A percentile compares a stretch with the other conserved stretches of the same genome.
phyloP scores from a whole-genome alignment of 2,113 vertebrate species.

The Bubo bubo region DNA sequence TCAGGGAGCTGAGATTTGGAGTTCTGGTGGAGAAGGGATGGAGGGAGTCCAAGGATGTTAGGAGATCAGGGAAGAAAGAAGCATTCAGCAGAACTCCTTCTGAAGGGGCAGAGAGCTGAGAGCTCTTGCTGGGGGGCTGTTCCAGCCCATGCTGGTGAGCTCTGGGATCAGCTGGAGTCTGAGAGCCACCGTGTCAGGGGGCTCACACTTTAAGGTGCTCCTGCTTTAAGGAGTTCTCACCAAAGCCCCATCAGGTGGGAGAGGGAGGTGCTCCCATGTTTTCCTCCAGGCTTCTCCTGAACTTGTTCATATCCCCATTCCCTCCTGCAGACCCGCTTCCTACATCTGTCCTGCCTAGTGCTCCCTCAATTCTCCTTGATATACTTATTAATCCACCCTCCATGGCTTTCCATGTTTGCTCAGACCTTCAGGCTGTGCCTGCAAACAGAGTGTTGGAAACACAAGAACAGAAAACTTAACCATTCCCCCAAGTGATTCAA shows the following conservation, averaged over 20 bases:
- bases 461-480: background rate
- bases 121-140: background rate
- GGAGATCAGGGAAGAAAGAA: background rate
- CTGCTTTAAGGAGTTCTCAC: background rate
- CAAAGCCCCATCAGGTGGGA: background rate
- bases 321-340: background rate
- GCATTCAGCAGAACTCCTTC: background rate
- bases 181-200: background rate
- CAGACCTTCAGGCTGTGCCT: background rate
- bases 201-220: background rate
- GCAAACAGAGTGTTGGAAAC: background rate
- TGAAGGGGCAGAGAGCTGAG: background rate
- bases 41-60: background rate
- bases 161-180: background rate
- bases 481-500: background rate
- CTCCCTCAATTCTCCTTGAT: background rate
- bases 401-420: background rate
- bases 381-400: background rate
- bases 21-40: background rate
- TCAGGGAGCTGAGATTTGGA: background rate
- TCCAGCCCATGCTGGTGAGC: background rate
- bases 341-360: accelerated
- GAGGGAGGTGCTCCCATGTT: background rate
- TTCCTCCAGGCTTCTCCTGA: background rate
- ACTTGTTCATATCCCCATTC: background rate